A percentile compares a stretch with the other conserved stretches of the same genome.
phyloP scores from a whole-genome alignment of 2,888 invertebrate genomes.

The Plagodis dolabraria region DNA sequence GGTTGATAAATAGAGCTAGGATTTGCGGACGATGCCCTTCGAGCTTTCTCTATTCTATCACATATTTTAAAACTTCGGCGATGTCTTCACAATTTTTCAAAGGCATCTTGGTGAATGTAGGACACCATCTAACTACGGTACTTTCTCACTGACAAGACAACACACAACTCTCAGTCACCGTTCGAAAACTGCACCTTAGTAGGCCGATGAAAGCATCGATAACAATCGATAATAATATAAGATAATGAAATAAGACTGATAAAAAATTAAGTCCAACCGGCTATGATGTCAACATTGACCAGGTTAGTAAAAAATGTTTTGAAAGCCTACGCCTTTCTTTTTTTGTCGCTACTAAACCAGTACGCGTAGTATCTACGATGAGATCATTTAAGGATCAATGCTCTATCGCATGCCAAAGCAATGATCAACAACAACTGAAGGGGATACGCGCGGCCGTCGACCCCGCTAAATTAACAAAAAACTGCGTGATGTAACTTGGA shows the following conservation, averaged over 20 bases:
- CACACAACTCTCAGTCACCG: constrained; percentile 50
- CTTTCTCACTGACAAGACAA: constrained; percentile 61
- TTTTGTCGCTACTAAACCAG: constrained; percentile 44
- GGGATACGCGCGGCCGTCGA: constrained; percentile 67
- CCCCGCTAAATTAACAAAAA: constrained; percentile 50
- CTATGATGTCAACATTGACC: constrained; percentile 31
- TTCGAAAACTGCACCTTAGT: constrained; percentile 59
- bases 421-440: constrained; percentile 67
- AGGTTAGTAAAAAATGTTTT: constrained; percentile 38
- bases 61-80: constrained; percentile 34
- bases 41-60: constrained; percentile 23
- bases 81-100: constrained; percentile 20
- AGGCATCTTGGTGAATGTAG: constrained; percentile 47
- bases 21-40: constrained; percentile 71
- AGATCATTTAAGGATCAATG: constrained; percentile 82
- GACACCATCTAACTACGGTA: constrained; percentile 61
- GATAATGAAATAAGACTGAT: constrained; percentile 11
- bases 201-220: constrained; percentile 68
- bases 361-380: constrained; percentile 59
- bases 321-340: constrained; percentile 42
- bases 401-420: constrained; percentile 71
- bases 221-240: constrained; percentile 30
- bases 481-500: constrained; percentile 76
- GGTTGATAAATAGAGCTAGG: constrained; percentile 68
- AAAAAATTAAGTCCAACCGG: constrained; percentile 15